Percentiles rank a stretch among this genome's conserved stretches.
Evolutionary conservation across 37 sponge, comb jelly and placozoan species (phyloP).

Genomic region (Spongilla lacustris): DNA sequence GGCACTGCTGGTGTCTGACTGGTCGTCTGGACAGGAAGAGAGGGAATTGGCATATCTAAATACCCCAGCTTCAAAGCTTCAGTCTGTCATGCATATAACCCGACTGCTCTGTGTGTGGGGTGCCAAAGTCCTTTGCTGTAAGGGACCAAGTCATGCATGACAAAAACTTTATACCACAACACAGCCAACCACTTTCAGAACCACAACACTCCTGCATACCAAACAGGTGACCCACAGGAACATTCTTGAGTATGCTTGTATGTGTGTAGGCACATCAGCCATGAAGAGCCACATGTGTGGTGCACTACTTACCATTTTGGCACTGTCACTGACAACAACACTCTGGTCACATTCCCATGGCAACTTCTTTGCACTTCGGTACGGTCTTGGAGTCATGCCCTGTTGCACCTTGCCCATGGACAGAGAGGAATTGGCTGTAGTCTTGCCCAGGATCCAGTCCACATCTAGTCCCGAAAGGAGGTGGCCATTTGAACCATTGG

Average conservation of each 20-base stretch:
- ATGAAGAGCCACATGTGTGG: background rate
- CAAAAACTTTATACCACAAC: background rate
- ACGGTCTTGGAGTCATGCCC: slow-evolving; percentile 42
- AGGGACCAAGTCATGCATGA: background rate
- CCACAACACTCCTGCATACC: background rate
- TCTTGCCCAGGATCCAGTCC: slow-evolving; percentile 73
- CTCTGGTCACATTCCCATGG: slow-evolving; percentile 65
- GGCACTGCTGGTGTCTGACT: background rate
- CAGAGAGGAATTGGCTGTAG: background rate
- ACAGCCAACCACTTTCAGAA: background rate
- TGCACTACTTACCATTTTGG: background rate
- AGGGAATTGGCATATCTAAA: background rate
- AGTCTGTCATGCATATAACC: too few relatives aligned
- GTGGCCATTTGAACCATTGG: background rate
- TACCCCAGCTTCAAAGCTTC: too few relatives aligned
- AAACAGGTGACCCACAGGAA: too few relatives aligned
- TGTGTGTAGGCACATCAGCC: background rate
- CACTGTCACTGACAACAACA: background rate
- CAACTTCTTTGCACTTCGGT: slow-evolving; percentile 75
- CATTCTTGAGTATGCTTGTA: too few relatives aligned
- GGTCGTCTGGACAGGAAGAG: background rate
- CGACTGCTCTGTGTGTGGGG: too few relatives aligned
- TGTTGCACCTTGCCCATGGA: background rate
- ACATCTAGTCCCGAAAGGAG: slow-evolving; percentile 65
- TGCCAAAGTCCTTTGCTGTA: too few relatives aligned